These are phyloP conservation scores for Metopolophium dirhodum DNA, from an alignment of 1,140 invertebrate species.

Conservation along the genomic window DNA sequence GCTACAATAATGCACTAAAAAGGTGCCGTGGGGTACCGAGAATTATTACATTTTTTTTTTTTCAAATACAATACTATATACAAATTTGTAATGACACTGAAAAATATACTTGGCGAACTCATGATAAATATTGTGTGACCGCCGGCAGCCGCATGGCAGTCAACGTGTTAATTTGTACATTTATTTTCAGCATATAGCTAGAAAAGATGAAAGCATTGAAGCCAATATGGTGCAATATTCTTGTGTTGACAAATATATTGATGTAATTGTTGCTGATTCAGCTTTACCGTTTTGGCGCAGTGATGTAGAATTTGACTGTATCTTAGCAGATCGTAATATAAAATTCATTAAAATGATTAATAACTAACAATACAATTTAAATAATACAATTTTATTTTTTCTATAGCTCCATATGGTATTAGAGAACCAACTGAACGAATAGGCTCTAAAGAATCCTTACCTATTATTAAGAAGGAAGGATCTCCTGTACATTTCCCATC, in stretches of 20 bases:
- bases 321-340: slow-evolving; percentile 92
- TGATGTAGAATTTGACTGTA: slow-evolving; percentile 78
- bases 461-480: slow-evolving; percentile 60
- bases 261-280: slow-evolving; percentile 90
- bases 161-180: not conserved
- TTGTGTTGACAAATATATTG: slow-evolving; percentile 76
- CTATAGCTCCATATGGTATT: slow-evolving; percentile 91
- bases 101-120: no score
- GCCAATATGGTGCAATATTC: slow-evolving; percentile 89
- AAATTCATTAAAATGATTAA: slow-evolving; percentile 33
- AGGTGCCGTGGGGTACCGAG: no score
- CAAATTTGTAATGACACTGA: no score
- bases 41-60: no score
- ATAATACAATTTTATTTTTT: slow-evolving; percentile 58
- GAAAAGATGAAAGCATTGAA: slow-evolving; percentile 82
- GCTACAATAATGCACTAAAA: no score
- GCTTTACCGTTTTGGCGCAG: slow-evolving; percentile 80
- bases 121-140: no score
- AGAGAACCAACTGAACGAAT: slow-evolving; percentile 87
- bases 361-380: not conserved
- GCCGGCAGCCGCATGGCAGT: no score
- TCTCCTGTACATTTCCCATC: slow-evolving; percentile 79
- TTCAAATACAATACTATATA: no score
- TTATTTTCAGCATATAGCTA: slow-evolving; percentile 56
- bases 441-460: slow-evolving; percentile 66